Percentiles rank a stretch among this genome's conserved stretches.
Conservation (phyloP, 2,113 vertebrate genomes). For the Nerophis ophidion region DNA sequence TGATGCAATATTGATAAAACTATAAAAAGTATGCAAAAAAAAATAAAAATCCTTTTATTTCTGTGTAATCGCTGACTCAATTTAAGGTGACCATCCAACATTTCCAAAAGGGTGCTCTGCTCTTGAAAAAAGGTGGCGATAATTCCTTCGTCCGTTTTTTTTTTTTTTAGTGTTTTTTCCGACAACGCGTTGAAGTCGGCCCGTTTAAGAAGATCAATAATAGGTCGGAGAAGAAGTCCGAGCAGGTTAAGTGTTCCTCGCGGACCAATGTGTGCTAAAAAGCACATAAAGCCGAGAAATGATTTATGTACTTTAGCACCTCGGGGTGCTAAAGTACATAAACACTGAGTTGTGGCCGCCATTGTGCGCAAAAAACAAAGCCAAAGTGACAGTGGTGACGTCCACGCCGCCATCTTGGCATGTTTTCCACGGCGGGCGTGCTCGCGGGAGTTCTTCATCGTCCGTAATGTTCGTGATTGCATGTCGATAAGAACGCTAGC, state of each 20-base stretch:
- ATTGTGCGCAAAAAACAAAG: constrained; percentile 50
- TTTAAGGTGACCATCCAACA: constrained; percentile 10
- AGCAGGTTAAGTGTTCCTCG: constrained; percentile 46
- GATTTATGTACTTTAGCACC: constrained; percentile 47
- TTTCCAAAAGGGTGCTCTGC: constrained; percentile 10
- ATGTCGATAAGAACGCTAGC: constrained; percentile 69
- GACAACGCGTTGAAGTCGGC: constrained; percentile 42
- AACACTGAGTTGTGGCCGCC: constrained; percentile 32
- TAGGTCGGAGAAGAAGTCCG: constrained; percentile 8
- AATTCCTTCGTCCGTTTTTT: constrained; percentile 24
- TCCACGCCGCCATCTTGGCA: constrained; percentile 35
- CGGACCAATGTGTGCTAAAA: constrained; percentile 15
- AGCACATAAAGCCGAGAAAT: constrained; percentile 10
- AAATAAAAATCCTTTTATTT: neutral
- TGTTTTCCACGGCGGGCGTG: constrained; percentile 25
- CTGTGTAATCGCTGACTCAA: constrained; percentile 11
- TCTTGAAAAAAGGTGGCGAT: constrained; percentile 13
- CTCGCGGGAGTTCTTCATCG: constrained; percentile 69
- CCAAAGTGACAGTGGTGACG: constrained; percentile 41
- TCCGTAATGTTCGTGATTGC: constrained; percentile 73
- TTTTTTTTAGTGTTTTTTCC: constrained; percentile 13
- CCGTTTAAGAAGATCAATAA: constrained; percentile 46
- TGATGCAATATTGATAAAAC: neutral
- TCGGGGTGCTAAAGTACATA: too few relatives aligned
- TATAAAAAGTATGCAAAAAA: neutral